These are phyloP conservation scores for Polypterus senegalus DNA, from an alignment of 2,113 vertebrate genomes.

Conservation along the genomic window DNA sequence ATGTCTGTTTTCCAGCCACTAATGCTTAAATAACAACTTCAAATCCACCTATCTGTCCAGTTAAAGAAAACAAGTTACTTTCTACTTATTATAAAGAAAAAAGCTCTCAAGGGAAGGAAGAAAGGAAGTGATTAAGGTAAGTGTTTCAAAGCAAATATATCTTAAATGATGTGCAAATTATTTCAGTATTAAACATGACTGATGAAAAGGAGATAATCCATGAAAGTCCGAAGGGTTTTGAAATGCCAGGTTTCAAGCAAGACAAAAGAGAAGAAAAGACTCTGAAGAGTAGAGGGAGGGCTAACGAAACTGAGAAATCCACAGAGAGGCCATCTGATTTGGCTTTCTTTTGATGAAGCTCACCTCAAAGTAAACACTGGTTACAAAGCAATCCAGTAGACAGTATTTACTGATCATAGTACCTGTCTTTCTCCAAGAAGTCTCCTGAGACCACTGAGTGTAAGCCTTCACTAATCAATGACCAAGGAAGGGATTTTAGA, in stretches of 20 bases:
- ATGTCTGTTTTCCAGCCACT: too few relatives aligned
- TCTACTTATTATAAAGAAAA: too few relatives aligned
- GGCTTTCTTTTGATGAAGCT: constrained; percentile 33
- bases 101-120: constrained; percentile 40
- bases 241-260: constrained; percentile 54
- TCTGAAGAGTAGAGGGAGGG: constrained; percentile 28
- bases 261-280: constrained; percentile 46
- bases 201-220: constrained; percentile 63
- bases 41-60: too few relatives aligned
- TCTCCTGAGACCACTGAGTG: constrained; percentile 11
- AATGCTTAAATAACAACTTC: too few relatives aligned
- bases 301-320: constrained; percentile 38
- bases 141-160: constrained; percentile 76
- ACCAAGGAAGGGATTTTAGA: neutral
- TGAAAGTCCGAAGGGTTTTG: constrained; percentile 60
- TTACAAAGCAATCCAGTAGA: constrained; percentile 27
- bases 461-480: constrained; percentile 5
- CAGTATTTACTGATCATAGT: constrained; percentile 27
- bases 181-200: constrained; percentile 63
- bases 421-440: constrained; percentile 27
- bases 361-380: constrained; percentile 26
- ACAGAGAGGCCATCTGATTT: constrained; percentile 36
- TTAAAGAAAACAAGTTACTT: too few relatives aligned
- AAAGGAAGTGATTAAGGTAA: constrained; percentile 69
- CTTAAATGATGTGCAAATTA: constrained; percentile 75